Evolutionary conservation across 2,797 vertebrate genomes (phyloP), one percentile per base, ranked within the genome.

Genomic region (Myotis vivesi): DNA sequence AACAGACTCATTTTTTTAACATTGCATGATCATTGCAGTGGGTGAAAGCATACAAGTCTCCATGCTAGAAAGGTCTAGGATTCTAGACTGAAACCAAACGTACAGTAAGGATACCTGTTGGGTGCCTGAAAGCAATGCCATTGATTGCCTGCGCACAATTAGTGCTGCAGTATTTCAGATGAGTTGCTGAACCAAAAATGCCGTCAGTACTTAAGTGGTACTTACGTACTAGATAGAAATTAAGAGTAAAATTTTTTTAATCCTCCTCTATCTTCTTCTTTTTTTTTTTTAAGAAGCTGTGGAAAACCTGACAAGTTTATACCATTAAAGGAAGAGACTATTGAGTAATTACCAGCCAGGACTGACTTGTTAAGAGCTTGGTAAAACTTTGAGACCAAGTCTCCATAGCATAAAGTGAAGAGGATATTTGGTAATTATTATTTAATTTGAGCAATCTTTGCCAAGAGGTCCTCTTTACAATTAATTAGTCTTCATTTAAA

Each of bases 371-470:
- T 88, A 92, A 95, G 72, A 87, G 86, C 44, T 80, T 89, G 69
- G 44, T 81, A 19, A 97, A 95, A 95, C 59, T 87, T 83, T 84
- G 66, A 80, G 66, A 30, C 69, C 83, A 90, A 95, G 59, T 92
- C 88, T 92, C 79, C 38, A 89, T n/a, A 92, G 62, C 55, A 94
- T 46, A 91, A 86, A 89, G 38, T 94, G 89, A 96, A 96, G 89
- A 95, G 93, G 75, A 55, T 95, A 96, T 94, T 96, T 95, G 59
- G 30, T 95, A 96, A 95, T 96, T 96, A 96, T 94, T 96, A 94
- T 91, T 97, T 95, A 97, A 97, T 97, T 97, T 96, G 87, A 96
- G 80, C 73, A 91, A 96, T 96, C 86, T 93, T 96, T 97, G 93
- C 90, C 80, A 96, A 96, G 96, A 96, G 73, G 66, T 76, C 75